A percentile compares a stretch with the other conserved stretches of the same genome.
Evolutionary conservation across 2,797 vertebrate species (phyloP).

Genomic region (Falco naumanni): DNA sequence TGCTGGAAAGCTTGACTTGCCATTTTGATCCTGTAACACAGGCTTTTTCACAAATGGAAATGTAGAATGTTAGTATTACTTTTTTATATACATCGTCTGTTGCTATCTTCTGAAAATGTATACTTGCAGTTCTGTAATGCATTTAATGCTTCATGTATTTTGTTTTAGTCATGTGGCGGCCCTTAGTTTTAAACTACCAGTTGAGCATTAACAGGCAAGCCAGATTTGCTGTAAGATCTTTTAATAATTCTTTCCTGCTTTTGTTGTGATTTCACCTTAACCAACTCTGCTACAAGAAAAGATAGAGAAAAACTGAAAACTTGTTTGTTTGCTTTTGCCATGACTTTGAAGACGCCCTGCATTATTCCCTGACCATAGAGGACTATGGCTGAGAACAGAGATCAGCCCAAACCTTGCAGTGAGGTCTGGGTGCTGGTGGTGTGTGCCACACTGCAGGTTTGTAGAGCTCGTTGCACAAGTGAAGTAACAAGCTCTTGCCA

Average conservation of each 20-base stretch:
- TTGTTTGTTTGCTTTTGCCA: not conserved
- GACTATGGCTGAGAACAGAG: not conserved
- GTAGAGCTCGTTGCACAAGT: not conserved
- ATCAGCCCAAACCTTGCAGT: not conserved
- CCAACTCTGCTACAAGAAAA: not conserved
- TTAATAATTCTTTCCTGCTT: not conserved
- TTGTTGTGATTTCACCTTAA: not conserved
- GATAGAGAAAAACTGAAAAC: not conserved
- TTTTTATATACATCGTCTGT: not conserved
- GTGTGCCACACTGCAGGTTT: fast-evolving
- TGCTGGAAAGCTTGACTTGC: not conserved
- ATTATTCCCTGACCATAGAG: not conserved
- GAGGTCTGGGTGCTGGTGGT: fast-evolving
- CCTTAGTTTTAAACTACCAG: not conserved
- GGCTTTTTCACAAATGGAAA: not conserved
- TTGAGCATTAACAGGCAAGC: not conserved
- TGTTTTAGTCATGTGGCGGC: not conserved
- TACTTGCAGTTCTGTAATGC: not conserved
- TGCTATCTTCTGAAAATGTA: not conserved
- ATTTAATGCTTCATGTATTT: not conserved
- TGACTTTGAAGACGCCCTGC: not conserved
- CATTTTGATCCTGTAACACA: not conserved
- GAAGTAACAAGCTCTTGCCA: not conserved
- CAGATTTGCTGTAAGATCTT: not conserved
- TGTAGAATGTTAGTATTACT: too few relatives aligned